Base-by-base conservation (phyloP, 2,797 vertebrate genomes). In the Pseudomugil tenellus region DNA sequence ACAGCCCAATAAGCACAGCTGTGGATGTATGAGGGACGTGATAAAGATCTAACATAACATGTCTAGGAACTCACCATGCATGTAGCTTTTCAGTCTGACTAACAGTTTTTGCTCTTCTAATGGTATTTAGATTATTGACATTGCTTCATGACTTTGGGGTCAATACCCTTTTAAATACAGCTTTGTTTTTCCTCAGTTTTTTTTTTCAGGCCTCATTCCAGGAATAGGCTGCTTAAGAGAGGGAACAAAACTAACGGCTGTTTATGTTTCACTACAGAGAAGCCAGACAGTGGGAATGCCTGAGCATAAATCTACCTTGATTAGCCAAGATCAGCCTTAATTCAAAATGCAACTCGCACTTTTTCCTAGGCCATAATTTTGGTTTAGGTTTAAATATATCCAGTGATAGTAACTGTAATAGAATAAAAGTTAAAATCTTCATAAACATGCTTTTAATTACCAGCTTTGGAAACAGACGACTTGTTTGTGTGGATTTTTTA, bases 1-100 rank as follows among this genome's bases (percentile, higher is more conserved):
- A 77, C 64, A 62, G 75, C 66, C 81, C 75, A 62, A 52, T 55
- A 29, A 79, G 71, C 72, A 67, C 87, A 90, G 85, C 86, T 89
- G 89, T 85, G 77, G 39, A 68, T 59, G 81, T 75, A 61, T 63
- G 62, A 56, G 56, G 59, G 77, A 59, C 49, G 3, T 31, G 84
- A 89, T 90, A 85, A 82, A 76, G 71, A 83, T 89, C 82, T 76
- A 69, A 82, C 74, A 66, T n/a, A 76, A 63, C 74, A 79, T 81
- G 75, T 62, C 70, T 61, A 58, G 66, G 74, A 86, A 77, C 59
- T 72, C 55, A 9, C 59, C 51, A 25, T 67, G 74, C 59, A 75
- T n/a, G 25, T 62, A 68, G 59, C 17, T 55, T 67, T 72, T 59
- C 29, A 55, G 52, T 60, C 67, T 74, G 56, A 23, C 48, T 51